phyloP scores from a whole-genome alignment of 2,888 invertebrate genomes.

The Nezara viridula region DNA sequence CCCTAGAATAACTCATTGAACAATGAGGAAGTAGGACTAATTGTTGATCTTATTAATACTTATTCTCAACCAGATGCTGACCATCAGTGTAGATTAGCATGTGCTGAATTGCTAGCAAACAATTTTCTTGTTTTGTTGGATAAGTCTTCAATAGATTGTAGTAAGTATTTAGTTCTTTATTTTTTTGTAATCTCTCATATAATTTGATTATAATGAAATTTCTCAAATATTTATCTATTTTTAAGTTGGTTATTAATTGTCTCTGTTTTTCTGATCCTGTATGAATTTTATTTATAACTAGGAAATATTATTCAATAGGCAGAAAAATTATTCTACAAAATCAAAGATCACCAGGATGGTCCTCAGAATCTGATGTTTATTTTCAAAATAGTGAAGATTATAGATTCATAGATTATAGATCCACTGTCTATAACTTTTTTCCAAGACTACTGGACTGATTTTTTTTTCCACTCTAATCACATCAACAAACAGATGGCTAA shows the following conservation, averaged over 20 bases:
- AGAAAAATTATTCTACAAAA: too few species aligned
- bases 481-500: too few species aligned
- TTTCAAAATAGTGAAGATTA: too few species aligned
- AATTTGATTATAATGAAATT: not conserved
- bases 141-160: constrained; percentile 29
- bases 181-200: not conserved
- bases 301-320: too few species aligned
- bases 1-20: constrained; percentile 29
- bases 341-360: too few species aligned
- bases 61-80: constrained; percentile 58
- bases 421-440: too few species aligned
- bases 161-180: constrained; percentile 53
- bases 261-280: not conserved
- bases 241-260: too few species aligned
- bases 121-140: constrained; percentile 57
- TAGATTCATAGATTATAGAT: too few species aligned
- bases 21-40: constrained; percentile 6
- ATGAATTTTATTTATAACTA: too few species aligned
- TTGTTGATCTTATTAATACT: constrained; percentile 55
- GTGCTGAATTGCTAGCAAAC: constrained; percentile 55
- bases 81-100: constrained; percentile 57
- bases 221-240: not conserved
- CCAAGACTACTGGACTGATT: too few species aligned
- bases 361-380: too few species aligned
- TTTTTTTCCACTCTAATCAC: too few species aligned